Conservation (phyloP, 2,888 invertebrate genomes). For the Dermolepida albohirtum region DNA sequence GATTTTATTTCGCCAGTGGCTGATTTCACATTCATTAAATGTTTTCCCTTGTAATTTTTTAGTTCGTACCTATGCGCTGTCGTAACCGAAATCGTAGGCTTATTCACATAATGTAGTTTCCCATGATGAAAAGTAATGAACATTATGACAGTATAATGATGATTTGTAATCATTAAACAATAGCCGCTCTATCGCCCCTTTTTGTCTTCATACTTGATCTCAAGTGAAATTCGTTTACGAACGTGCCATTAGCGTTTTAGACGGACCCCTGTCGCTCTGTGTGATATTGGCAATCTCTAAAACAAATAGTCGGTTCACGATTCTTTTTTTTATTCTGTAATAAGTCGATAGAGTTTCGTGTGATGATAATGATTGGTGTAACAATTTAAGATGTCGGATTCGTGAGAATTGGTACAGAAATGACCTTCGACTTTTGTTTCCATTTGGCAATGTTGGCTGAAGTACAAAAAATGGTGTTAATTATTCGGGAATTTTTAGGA, state of each 20-base stretch:
- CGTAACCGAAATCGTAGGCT: too few species aligned
- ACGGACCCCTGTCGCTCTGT: too few species aligned
- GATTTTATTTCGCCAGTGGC: background rate
- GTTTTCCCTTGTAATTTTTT: too few species aligned
- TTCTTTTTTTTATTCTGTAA: constrained; percentile 1
- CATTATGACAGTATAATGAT: constrained; percentile 23
- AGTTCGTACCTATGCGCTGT: too few species aligned
- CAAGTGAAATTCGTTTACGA: constrained; percentile 12
- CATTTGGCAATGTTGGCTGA: background rate
- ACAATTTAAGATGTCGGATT: constrained; percentile 6
- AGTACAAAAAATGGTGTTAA: too few species aligned
- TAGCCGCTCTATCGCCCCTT: background rate
- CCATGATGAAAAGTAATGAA: constrained; percentile 17
- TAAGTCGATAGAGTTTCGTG: too few species aligned
- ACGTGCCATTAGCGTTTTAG: too few species aligned
- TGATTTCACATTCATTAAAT: too few species aligned
- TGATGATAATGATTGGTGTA: too few species aligned
- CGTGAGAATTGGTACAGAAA: constrained; percentile 25
- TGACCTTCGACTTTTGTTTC: constrained; percentile 11
- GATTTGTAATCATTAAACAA: constrained; percentile 16
- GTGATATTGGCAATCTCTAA: constrained; percentile 4
- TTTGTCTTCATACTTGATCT: constrained; percentile 7
- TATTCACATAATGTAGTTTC: constrained; percentile 10
- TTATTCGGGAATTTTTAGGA: too few species aligned
- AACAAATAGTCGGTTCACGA: constrained; percentile 21